Percentiles rank a stretch among this genome's conserved stretches.
Conservation (phyloP, 2,888 invertebrate species). For the Altica lythri region DNA sequence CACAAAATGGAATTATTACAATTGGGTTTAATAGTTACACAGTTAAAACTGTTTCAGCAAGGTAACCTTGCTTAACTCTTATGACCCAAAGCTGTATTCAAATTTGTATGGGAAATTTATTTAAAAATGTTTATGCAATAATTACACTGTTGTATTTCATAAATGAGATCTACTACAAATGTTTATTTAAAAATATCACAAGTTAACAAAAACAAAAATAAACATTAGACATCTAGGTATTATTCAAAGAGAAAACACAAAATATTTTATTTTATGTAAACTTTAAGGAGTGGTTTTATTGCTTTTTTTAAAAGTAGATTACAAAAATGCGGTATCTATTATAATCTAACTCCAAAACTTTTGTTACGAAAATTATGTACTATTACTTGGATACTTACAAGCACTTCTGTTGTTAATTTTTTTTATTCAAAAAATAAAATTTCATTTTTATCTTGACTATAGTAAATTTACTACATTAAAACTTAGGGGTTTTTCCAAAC, state of each 20-base stretch:
- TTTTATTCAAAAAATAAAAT: neutral
- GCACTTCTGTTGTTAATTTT: neutral
- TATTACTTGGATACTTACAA: constrained; percentile 8
- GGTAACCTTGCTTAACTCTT: too few relatives aligned
- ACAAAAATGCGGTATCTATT: constrained; percentile 14
- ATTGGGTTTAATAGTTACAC: too few relatives aligned
- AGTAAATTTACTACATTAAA: too few relatives aligned
- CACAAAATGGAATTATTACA: too few relatives aligned
- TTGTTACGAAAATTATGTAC: constrained; percentile 12
- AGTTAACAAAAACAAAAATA: constrained; percentile 25
- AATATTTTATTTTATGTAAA: constrained; percentile 24
- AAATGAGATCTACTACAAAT: constrained; percentile 27
- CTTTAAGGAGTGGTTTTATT: constrained; percentile 21
- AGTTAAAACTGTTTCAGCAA: too few relatives aligned
- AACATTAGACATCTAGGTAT: constrained; percentile 26
- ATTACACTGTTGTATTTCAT: constrained; percentile 25
- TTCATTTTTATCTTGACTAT: constrained; percentile 1
- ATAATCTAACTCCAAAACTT: constrained; percentile 17
- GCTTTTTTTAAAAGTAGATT: constrained; percentile 24
- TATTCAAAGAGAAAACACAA: constrained; percentile 24
- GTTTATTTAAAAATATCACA: constrained; percentile 24
- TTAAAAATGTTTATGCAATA: constrained; percentile 13
- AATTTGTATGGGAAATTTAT: too few relatives aligned
- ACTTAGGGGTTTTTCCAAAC: neutral
- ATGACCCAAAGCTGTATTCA: too few relatives aligned